Evolutionary conservation across 2,888 invertebrate species (phyloP).

Genomic region (Automeris io): DNA sequence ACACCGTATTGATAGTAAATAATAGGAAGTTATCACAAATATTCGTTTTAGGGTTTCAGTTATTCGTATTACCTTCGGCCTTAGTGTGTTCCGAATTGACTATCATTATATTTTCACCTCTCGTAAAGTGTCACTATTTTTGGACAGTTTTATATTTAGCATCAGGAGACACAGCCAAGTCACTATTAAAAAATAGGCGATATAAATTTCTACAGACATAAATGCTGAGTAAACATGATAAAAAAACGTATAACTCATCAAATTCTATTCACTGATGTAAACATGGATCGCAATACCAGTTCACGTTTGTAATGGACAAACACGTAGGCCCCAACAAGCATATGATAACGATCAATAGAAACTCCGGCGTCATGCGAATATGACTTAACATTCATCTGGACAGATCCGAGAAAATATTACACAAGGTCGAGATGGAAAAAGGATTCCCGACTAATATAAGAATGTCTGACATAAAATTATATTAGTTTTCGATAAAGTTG

Average conservation of each 20-base stretch:
- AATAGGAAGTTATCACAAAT: too few species aligned
- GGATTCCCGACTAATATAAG: not conserved
- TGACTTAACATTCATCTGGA: slow-evolving; percentile 13
- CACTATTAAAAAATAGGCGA: too few species aligned
- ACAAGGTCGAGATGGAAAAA: not conserved
- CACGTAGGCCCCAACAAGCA: slow-evolving; percentile 15
- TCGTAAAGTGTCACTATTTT: too few species aligned
- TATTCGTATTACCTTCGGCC: too few species aligned
- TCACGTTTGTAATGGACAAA: slow-evolving; percentile 20
- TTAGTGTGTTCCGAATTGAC: too few species aligned
- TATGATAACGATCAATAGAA: slow-evolving; percentile 35
- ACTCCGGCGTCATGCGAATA: slow-evolving; percentile 35
- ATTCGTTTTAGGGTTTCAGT: too few species aligned
- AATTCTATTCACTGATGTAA: slow-evolving; percentile 16
- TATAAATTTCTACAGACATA: too few species aligned
- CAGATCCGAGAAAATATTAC: slow-evolving; percentile 6
- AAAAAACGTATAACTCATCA: slow-evolving; percentile 13
- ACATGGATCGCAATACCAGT: slow-evolving; percentile 18
- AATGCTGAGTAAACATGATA: too few species aligned
- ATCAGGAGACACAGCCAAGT: too few species aligned
- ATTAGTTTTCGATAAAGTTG: not conserved
- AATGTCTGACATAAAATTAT: not conserved
- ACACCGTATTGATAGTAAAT: too few species aligned
- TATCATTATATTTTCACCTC: too few species aligned
- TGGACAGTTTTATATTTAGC: too few species aligned